Base-by-base conservation (phyloP, 2,888 invertebrate genomes). In the Callyntrura sp. region DNA sequence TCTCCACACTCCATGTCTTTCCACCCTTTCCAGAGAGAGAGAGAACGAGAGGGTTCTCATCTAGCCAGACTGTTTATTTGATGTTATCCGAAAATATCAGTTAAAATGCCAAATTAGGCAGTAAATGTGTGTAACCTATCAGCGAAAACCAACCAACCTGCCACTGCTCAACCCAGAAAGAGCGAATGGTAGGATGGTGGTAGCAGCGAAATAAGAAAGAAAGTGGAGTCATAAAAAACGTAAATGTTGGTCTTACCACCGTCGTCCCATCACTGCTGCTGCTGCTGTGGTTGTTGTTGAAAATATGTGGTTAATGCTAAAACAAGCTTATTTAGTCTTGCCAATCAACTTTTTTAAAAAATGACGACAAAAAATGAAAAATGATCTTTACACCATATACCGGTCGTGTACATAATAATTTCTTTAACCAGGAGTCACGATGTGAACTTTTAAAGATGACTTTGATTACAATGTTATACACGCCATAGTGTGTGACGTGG, bases 391-490 rank as follows among this genome's bases (percentile, higher is more conserved):
- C 78, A 14, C 78, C 3, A 9, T 60, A 60, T 60, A 23, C 35
- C 14, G n/a, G 35, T 17, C 0, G 23, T 48, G 8, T 17, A 70
- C 8, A 48, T 20, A 51, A 76, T 51, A 70, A 76, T 11, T 14
- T 23, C n/a, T 76, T 25, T 48, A 76, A 76, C 23, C 23, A 65
- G 79, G 68, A 65, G n/a, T 65, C 57, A 88, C 82, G 82, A 82
- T 48, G 62, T 88, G 81, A 87, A 88, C 82, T 88, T 68, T 20
- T 4, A 45, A 83, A 43, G 82, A 88, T 73, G 88, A 88, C 83
- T 88, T 88, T 88, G 82, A 88, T 88, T 82, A 83, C 55, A 65
- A 28, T 68, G 14, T 55, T 43, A 70, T 43, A 43, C 68, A 43
- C 35, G n/a, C n/a, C 68, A 17, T 28, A n/a, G n/a, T n/a, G 35